Evolutionary conservation across 2,113 vertebrate species (phyloP).

Genomic region (Acanthochromis polyacanthus): DNA sequence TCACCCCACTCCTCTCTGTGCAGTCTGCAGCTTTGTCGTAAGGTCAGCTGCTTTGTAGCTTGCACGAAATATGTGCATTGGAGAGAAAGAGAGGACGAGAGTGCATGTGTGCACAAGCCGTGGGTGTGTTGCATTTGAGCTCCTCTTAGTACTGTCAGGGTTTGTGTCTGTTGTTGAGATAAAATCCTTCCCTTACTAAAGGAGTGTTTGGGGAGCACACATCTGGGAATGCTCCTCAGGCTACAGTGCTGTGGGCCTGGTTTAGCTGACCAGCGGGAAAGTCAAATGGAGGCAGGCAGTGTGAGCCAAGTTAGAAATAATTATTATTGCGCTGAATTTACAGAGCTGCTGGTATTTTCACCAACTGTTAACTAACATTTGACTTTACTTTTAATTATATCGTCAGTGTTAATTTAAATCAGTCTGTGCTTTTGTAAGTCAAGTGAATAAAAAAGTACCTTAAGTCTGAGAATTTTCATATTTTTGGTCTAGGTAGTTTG

Average conservation of each 20-base stretch:
- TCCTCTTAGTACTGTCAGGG: slow-evolving; percentile 59
- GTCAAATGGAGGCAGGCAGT: background rate
- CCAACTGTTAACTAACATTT: background rate
- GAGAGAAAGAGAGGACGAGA: slow-evolving; percentile 63
- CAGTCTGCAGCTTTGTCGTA: slow-evolving; percentile 64
- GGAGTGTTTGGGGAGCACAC: slow-evolving; percentile 30
- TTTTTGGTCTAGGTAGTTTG: background rate
- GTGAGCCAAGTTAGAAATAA: background rate
- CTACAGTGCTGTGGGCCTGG: slow-evolving; percentile 22
- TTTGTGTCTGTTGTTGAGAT: slow-evolving; percentile 54
- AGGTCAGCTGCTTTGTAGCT: slow-evolving; percentile 77
- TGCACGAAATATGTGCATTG: slow-evolving; percentile 58
- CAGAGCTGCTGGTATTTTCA: slow-evolving; percentile 1
- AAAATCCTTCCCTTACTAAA: slow-evolving; percentile 37
- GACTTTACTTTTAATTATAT: background rate
- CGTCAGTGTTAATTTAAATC: background rate
- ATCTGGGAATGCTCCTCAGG: slow-evolving; percentile 32
- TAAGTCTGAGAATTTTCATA: background rate
- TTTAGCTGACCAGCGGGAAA: slow-evolving; percentile 34
- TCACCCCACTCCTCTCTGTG: slow-evolving; percentile 63
- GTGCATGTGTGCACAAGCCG: slow-evolving; percentile 58
- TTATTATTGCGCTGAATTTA: too few relatives aligned
- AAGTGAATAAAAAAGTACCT: background rate
- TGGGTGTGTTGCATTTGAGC: slow-evolving; percentile 57
- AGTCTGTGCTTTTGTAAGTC: background rate